Evolutionary conservation across 1,140 invertebrate genomes (phyloP), one percentile per base, ranked within the genome.

Genomic region (Drosophila bifasciata): DNA sequence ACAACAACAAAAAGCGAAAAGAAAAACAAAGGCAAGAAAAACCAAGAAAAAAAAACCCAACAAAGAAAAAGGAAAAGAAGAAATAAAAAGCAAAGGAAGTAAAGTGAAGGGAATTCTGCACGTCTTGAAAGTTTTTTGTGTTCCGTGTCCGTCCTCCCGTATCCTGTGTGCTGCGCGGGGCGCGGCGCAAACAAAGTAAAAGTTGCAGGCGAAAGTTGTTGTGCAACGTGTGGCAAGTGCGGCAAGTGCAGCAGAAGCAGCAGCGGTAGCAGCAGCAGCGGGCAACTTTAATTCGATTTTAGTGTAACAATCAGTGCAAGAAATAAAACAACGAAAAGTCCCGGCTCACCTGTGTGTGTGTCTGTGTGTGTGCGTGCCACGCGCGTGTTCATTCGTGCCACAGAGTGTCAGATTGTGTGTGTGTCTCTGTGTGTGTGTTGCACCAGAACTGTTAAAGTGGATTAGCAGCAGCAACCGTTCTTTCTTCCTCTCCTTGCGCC

Each of bases 271-370:
- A 3, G 36, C 16, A 51, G 40, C 78, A 63, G 32, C 72, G 67
- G 62, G 11, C 73, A 85, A 85, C 73, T 83, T 86, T 88, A 88
- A 86, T 86, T 86, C 66, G 75, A 83, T 86, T 86, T 88, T 78
- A 88, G 83, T 88, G 70, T 68, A 83, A 88, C 83, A 86, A 86
- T 86, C 70, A 86, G 74, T 78, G 63, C 36, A 45, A 78, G 49
- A 77, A 71, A 84, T 36, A 61, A 59, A 56, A 32, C 60, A 63
- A 15, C 25, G 15, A 46, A 41, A 25, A 16, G n/a, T n/a, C 13
- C 48, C 17, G 46, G 11, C 45, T 41, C 32, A 64, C 61, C 44
- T 49, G 52, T 43, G 15, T 15, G 43, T 21, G 43, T 13, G 21
- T 44, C 41, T 50, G 43, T 49, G 48, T 57, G 16, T 51, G 23